A percentile compares a stretch with the other conserved stretches of the same genome.
These are phyloP conservation scores for Halcyon badia DNA, from an alignment of 2,797 vertebrate species.

Conservation along the genomic window DNA sequence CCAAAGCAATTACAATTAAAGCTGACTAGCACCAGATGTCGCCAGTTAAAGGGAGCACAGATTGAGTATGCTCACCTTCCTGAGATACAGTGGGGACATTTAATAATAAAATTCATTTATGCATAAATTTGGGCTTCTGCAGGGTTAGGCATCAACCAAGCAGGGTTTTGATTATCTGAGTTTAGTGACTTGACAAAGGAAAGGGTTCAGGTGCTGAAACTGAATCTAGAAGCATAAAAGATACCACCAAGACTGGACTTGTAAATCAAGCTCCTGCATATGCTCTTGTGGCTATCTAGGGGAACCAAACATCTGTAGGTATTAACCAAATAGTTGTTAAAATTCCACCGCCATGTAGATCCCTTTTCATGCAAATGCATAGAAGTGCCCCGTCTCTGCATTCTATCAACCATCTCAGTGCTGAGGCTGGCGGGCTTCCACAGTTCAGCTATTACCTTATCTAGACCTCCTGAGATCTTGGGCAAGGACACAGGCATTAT, in stretches of 20 bases:
- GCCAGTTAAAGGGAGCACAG: neutral
- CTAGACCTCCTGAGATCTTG: neutral
- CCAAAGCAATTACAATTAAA: slow-evolving; percentile 42
- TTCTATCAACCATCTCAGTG: neutral
- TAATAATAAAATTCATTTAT: neutral
- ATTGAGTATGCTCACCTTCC: neutral
- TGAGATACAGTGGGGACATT: neutral
- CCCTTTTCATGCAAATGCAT: neutral
- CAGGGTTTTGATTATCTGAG: neutral
- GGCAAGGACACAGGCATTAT: neutral
- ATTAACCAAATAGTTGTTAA: neutral
- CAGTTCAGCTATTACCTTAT: neutral
- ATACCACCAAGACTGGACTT: neutral
- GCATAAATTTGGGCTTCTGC: neutral
- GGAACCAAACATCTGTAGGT: neutral
- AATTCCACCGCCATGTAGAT: neutral
- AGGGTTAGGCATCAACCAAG: neutral
- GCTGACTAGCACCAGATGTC: slow-evolving; percentile 25
- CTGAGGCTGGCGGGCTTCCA: neutral
- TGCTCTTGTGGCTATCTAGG: neutral
- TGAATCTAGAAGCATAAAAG: neutral
- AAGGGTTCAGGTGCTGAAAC: neutral
- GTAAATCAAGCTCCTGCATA: neutral
- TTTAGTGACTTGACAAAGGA: neutral
- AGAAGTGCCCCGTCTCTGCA: neutral